Evolutionary conservation across 23 tunicate genomes (phyloP), one percentile per base, ranked within the genome.

Genomic region (Trididemnum clinides): DNA sequence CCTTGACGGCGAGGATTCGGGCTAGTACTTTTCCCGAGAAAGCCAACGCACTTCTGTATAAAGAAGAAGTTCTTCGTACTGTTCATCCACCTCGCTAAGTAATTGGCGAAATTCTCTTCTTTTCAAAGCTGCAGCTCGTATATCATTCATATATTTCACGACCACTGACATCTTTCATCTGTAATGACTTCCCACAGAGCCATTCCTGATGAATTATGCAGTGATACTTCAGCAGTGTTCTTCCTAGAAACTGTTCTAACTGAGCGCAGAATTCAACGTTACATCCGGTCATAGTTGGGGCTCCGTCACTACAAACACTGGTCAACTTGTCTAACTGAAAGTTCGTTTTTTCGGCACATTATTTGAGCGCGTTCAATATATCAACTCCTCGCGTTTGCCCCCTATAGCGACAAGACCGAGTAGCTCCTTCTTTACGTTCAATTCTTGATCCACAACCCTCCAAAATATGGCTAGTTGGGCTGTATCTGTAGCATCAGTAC

Each of bases 401-500:
- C 75, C 75, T 37, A 66, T 66, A 66, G 37, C 75, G 37, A 66
- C 37, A 66, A 66, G 75, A 66, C 75, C 22, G 75, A 66, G 75
- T 66, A 66, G 75, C 75, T 66, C 75, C 75, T 59, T 26, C 27
- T 66, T 29, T 66, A 32, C 37, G 37, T 66, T 66, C 75, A 66
- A 66, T 66, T 66, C n/a, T 66, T 66, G 75, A 66, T 66, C 75
- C 75, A 66, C 75, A 66, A 66, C 37, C 75, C 75, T 66, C 37
- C 36, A 36, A 66, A 66, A 28, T 66, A 66, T 66, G 75, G 75
- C 75, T 66, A 66, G 75, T 66, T 66, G 75, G 75, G 75, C 37
- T 66, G 75, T 66, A 28, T 66, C 75, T 66, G 75, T 66, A 66
- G 75, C 37, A 66, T 66, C 75, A 66, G 75, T 66, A 66, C 75